Evolutionary conservation across 2,888 invertebrate species (phyloP), one percentile per base, ranked within the genome.

Genomic region (Hydroisotoma schaefferi): DNA sequence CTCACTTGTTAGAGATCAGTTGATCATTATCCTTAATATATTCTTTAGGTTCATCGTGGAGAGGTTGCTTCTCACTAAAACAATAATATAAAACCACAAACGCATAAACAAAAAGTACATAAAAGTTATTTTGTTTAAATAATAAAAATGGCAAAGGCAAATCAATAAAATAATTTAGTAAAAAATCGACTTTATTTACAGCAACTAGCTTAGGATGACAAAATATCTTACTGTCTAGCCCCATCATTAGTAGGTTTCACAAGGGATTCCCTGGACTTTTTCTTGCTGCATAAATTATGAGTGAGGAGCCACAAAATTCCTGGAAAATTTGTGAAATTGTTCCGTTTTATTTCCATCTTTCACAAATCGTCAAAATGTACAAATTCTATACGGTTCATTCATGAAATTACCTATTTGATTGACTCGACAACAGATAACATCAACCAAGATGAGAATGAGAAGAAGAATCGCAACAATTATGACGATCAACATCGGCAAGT

Each of bases 401-500:
- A 28, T 26, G 4, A 8, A 27, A 4, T 8, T 71, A 79, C 80
- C 81, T 71, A 83, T 82, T 72, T 82, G 80, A 72, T 82, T 82
- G 65, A 81, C 78, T 80, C 85, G 82, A 76, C 87, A 87, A 75
- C 94, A 91, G 38, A 89, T 82, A 8, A 93, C 80, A 76, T 97
- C 95, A 73, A 94, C 85, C 70, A 84, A 75, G 72, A 84, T 75
- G 63, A 84, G 76, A 68, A 94, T 81, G 73, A 94, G 75, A 63
- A 84, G 76, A 68, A 94, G 81, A 73, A 94, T 51, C 63, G 94
- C 80, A 66, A 93, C 82, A 68, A 90, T 79, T 43, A 86, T 87
- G 61, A 94, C 81, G 29, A 93, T 89, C 73, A 94, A 85, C 65
- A 89, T 90, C 72, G 94, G 87, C 73, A 94, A 89, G 15, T 75